Evolutionary conservation across 2,113 vertebrate genomes (phyloP), one percentile per base, ranked within the genome.

Genomic region (Elaphurus davidianus): DNA sequence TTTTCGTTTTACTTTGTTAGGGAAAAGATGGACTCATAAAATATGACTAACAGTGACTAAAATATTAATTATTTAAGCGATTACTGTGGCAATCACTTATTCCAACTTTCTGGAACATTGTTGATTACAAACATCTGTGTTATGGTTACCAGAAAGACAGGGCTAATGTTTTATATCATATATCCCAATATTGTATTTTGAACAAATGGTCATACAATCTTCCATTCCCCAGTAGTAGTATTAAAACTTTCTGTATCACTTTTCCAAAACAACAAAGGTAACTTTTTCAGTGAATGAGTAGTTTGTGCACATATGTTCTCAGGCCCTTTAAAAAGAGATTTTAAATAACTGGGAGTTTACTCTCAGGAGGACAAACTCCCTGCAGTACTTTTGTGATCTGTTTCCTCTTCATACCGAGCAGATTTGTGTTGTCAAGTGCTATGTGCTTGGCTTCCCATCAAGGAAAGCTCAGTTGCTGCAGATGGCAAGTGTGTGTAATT

Each of bases 31-130:
- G 79, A 57, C n/a, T 50, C 17, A 90, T 57, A 79, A 92, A 96
- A 84, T 76, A 87, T n/a, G 45, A 84, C 40, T 10, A 50, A 57
- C 85, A 4, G 6, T 3, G 16, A 92, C 91, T 40, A 87, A 93
- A 86, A 84, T 87, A 95, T 84, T 96, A 52, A 88, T 52, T 87
- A 95, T 84, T 89, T 91, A 89, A 86, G 50, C 3, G 17, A 64
- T 52, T 64, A 57, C 43, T 79, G 15, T 64, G 81, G 33, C 36
- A 74, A 62, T 87, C 91, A 85, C 13, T 92, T 74, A 54, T 55
- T 92, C 28, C 36, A 85, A 81, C 96, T 97, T 95, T 87, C 96
- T 97, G 91, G 81, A 52, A 92, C 93, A 81, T 64, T 96, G 40
- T 87, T 57, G 19, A 45, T 90, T 95, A 94, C 62, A 50, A 95